phyloP scores from a whole-genome alignment of 2,113 vertebrate genomes.

The Eubucco bourcierii region DNA sequence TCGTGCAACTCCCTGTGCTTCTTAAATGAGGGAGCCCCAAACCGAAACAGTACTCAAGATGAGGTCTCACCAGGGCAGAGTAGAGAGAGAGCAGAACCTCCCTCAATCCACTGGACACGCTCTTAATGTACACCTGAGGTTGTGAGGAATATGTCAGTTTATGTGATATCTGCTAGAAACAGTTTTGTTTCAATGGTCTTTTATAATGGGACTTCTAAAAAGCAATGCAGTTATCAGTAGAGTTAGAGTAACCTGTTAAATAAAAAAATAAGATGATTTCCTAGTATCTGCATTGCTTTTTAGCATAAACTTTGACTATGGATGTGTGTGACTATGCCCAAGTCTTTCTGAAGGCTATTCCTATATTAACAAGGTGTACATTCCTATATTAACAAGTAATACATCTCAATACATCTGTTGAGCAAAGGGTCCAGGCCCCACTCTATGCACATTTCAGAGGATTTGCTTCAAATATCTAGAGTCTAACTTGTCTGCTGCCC shows the following conservation, averaged over 20 bases:
- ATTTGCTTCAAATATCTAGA: neutral
- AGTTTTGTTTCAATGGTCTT: neutral
- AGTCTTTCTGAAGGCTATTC: neutral
- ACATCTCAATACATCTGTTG: neutral
- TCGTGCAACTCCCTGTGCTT: no score
- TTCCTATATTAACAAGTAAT: neutral
- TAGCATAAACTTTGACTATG: neutral
- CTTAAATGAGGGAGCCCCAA: no score
- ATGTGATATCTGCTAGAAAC: neutral
- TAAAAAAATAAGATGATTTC: neutral
- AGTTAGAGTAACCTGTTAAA: neutral
- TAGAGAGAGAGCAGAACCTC: no score
- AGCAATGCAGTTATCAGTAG: neutral
- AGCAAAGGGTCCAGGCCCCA: neutral
- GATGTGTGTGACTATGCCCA: accelerated
- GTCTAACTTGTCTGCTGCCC: neutral
- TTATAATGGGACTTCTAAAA: neutral
- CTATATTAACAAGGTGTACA: accelerated
- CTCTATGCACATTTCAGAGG: neutral
- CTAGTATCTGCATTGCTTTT: neutral
- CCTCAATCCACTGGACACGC: no score
- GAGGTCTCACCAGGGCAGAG: no score
- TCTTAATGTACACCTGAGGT: neutral
- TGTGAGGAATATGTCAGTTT: neutral
- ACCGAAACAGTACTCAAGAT: no score